These are phyloP conservation scores for Limnothrissa miodon DNA, from an alignment of 2,113 vertebrate species.

Conservation along the genomic window DNA sequence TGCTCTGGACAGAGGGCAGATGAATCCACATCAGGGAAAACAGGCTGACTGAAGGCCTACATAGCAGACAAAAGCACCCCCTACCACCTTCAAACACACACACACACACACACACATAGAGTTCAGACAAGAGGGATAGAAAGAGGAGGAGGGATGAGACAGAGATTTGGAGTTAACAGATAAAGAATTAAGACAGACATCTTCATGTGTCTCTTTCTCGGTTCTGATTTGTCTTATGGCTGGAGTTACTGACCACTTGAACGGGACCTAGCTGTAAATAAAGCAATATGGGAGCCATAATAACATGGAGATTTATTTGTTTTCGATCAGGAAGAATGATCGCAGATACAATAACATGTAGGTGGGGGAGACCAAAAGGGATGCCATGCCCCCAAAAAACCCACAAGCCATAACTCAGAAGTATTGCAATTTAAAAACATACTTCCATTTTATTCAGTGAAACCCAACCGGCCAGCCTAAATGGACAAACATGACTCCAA, in stretches of 20 bases:
- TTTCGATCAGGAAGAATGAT: neutral
- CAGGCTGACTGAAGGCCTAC: slow-evolving; percentile 42
- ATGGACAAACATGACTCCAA: neutral
- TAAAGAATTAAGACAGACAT: slow-evolving; percentile 40
- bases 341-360: neutral
- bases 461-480: neutral
- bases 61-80: slow-evolving; percentile 40
- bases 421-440: neutral
- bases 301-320: neutral
- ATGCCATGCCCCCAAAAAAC: neutral
- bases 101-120: neutral
- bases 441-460: neutral
- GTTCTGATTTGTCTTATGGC: slow-evolving; percentile 27
- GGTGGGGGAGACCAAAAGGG: neutral
- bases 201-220: slow-evolving; percentile 3
- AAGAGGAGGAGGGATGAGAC: neutral
- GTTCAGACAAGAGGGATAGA: slow-evolving; percentile 26
- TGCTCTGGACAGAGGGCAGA: slow-evolving; percentile 28
- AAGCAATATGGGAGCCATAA: neutral
- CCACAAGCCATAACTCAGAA: neutral
- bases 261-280: neutral
- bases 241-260: slow-evolving; percentile 34
- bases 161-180: slow-evolving; percentile 27
- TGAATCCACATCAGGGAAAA: slow-evolving; percentile 42
- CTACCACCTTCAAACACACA: neutral